phyloP scores from a whole-genome alignment of 1,140 invertebrate species.

The Calephelis virginiensis region DNA sequence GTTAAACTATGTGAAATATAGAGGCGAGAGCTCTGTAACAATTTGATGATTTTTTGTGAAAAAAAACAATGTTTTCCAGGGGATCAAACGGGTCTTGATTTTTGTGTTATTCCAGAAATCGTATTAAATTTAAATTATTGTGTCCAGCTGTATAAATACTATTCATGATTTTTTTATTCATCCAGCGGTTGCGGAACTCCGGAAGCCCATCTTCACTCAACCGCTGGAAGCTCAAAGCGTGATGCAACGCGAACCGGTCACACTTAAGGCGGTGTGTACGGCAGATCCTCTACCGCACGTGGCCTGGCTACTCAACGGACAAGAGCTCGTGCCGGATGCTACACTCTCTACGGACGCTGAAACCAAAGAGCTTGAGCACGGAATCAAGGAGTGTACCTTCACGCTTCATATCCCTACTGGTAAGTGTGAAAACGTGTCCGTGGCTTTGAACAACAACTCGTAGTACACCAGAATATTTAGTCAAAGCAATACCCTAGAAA shows the following conservation, averaged over 20 bases:
- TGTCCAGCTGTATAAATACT: too few species aligned
- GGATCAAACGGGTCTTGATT: too few species aligned
- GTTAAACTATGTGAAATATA: too few species aligned
- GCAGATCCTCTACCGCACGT: conserved; percentile 87
- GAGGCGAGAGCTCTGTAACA: too few species aligned
- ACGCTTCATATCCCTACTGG: conserved; percentile 83
- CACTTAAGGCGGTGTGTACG: conserved; percentile 87
- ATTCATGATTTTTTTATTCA: too few species aligned
- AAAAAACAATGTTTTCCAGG: too few species aligned
- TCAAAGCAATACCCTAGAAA: too few species aligned
- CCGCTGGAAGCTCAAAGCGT: conserved; percentile 84
- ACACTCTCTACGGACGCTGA: conserved; percentile 75
- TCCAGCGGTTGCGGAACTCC: conserved; percentile 84
- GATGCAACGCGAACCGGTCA: conserved; percentile 84
- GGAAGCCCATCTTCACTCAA: conserved; percentile 86
- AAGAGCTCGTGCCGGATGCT: conserved; percentile 66
- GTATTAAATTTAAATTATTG: background rate
- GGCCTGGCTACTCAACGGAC: conserved; percentile 78
- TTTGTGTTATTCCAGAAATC: conserved; percentile 5
- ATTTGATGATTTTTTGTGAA: too few species aligned
- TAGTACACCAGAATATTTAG: background rate
- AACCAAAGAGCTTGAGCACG: conserved; percentile 84
- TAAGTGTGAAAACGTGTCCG: conserved; percentile 34
- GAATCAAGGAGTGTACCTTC: conserved; percentile 86
- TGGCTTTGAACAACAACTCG: background rate